Evolutionary conservation across 2,888 invertebrate species (phyloP).

Genomic region (Empis livida): DNA sequence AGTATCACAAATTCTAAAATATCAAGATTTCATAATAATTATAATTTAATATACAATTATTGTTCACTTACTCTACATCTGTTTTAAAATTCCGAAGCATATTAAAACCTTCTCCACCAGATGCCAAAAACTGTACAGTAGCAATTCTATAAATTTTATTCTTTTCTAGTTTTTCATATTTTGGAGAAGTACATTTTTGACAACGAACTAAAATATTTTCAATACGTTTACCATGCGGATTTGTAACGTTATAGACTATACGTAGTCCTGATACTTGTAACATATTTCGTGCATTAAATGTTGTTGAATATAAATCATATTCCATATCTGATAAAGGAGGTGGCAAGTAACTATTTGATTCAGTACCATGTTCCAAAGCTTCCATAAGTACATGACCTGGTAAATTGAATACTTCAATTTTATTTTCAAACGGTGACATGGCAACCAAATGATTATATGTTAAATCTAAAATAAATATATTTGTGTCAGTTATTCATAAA

Average conservation of each 20-base stretch:
- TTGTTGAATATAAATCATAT: background rate
- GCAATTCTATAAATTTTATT: constrained; percentile 48
- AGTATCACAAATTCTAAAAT: no score
- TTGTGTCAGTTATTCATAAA: no score
- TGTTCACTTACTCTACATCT: constrained; percentile 23
- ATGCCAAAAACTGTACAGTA: constrained; percentile 45
- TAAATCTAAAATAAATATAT: no score
- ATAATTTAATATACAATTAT: no score
- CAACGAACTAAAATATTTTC: constrained; percentile 45
- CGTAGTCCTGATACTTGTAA: constrained; percentile 46
- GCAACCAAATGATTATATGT: constrained; percentile 56
- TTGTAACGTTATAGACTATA: constrained; percentile 42
- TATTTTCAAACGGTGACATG: constrained; percentile 65
- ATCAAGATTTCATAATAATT: background rate
- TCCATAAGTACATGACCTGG: constrained; percentile 49
- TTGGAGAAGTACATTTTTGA: constrained; percentile 48
- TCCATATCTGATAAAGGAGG: background rate
- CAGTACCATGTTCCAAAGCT: constrained; percentile 46
- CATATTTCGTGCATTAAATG: constrained; percentile 23
- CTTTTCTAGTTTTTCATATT: constrained; percentile 44
- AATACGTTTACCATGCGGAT: constrained; percentile 46
- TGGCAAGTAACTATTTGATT: background rate
- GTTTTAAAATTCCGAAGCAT: constrained; percentile 32
- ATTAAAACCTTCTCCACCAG: constrained; percentile 57
- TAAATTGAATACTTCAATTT: constrained; percentile 55